Conservation (phyloP, 53 echinoderm and acorn worm species). For the Paracentrotus lividus region DNA sequence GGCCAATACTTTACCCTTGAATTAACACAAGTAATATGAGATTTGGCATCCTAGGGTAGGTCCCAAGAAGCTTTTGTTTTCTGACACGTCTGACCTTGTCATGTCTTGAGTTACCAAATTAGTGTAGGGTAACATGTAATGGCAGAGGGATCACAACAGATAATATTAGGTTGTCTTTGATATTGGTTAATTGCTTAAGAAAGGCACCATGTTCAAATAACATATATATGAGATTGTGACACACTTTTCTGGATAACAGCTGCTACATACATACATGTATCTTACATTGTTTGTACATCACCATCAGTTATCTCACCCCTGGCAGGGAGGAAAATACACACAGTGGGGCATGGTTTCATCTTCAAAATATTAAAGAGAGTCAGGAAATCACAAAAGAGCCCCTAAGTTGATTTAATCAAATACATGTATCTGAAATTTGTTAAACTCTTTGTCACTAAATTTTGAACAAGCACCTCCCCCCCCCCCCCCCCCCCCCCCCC, state of each 20-base stretch:
- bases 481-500: too few species aligned
- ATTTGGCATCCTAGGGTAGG: background rate
- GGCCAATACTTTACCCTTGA: background rate
- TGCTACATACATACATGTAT: too few species aligned
- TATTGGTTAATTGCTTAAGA: constrained; percentile 1
- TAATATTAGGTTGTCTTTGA: background rate
- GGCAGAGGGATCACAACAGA: background rate
- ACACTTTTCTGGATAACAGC: background rate
- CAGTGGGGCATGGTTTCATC: too few species aligned
- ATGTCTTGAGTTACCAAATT: background rate
- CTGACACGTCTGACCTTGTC: background rate
- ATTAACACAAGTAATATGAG: background rate
- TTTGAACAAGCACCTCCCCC: too few species aligned
- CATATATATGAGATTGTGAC: background rate
- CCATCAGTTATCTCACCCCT: too few species aligned
- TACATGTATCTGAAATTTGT: too few species aligned
- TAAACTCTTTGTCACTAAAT: too few species aligned
- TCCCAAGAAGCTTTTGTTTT: constrained; percentile 12
- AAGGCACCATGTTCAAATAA: background rate
- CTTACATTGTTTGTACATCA: too few species aligned
- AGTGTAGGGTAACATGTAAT: background rate
- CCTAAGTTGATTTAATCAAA: too few species aligned
- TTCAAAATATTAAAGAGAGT: too few species aligned
- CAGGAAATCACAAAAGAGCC: too few species aligned
- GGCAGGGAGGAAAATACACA: too few species aligned